Base-by-base conservation (phyloP, 2,888 invertebrate genomes). In the Eulithis testata region DNA sequence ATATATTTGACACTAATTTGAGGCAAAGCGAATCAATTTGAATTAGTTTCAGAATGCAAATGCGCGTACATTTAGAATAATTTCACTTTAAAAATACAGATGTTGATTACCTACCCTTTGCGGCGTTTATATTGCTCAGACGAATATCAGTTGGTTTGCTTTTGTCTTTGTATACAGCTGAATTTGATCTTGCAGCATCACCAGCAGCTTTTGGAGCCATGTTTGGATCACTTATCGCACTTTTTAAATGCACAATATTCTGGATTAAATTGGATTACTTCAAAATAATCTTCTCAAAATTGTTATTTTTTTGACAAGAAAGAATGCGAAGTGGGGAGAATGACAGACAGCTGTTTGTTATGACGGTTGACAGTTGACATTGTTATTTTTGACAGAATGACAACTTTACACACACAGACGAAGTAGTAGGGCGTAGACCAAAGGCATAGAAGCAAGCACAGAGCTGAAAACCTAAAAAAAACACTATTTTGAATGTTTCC, bases 111-210 rank as follows among this genome's bases (percentile, higher is more conserved):
- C 98, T 94, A 98, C 99, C 98, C 96, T 99, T 99, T 62, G 99
- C 99, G 82, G 99, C 99, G 90, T 96, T 96, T 80, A 99, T 99
- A 88, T 99, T 99, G 87, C 99, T 99, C 74, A 95, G 94, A 63
- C 99, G 95, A 82, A 99, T 98, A 94, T 99, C 98, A 50, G 96
- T 94, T 52, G 99, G 99, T 94, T 99, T 99, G 82, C 96, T 96
- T 94, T 97, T 97, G 91, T 98, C 97, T 91, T 97, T 97, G 83
- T 97, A 98, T 60, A 97, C 96, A 58, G 86, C 78, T 21, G 91
- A 89, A 90, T 89, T 91, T 82, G 86, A 87, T 79, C 87, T 90
- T 40, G 83, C 86, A 72, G 90, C 83, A 84, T 92, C 91, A 83
- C 92, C 92, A 73, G 90, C 89, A 81, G 88, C 92, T 84, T 91